Evolutionary conservation across 2,797 vertebrate genomes (phyloP).

Genomic region (Prunella strophiata): DNA sequence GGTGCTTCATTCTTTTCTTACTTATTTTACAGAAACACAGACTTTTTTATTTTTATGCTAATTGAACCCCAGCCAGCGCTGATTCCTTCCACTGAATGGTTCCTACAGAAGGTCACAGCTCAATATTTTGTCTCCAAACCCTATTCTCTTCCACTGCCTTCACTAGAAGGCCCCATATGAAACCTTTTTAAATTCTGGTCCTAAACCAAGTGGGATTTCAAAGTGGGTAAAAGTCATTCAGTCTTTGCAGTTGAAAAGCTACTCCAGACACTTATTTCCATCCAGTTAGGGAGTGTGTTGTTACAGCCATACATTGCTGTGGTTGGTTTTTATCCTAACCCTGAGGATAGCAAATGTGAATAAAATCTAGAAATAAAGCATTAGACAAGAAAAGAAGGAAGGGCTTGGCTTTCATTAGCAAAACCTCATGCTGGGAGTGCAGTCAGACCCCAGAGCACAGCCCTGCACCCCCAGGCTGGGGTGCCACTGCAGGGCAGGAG

Average conservation of each 20-base stretch:
- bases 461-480: background rate
- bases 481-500: background rate
- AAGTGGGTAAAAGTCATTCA: background rate
- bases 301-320: background rate
- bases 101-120: background rate
- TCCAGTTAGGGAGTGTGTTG: background rate
- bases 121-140: background rate
- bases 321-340: background rate
- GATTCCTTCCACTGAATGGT: background rate
- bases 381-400: background rate
- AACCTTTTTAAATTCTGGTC: background rate
- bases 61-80: background rate
- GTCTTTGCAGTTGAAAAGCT: background rate
- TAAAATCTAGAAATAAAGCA: background rate
- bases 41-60: background rate
- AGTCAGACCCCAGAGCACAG: background rate
- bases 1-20: background rate
- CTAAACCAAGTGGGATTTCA: background rate
- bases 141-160: background rate
- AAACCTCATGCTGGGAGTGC: background rate
- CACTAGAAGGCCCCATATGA: background rate
- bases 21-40: background rate
- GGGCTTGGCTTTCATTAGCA: background rate
- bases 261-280: background rate
- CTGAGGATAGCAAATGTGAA: background rate